A percentile compares a stretch with the other conserved stretches of the same genome.
Conservation (phyloP, 2,797 vertebrate genomes). For the Galago senegalensis region DNA sequence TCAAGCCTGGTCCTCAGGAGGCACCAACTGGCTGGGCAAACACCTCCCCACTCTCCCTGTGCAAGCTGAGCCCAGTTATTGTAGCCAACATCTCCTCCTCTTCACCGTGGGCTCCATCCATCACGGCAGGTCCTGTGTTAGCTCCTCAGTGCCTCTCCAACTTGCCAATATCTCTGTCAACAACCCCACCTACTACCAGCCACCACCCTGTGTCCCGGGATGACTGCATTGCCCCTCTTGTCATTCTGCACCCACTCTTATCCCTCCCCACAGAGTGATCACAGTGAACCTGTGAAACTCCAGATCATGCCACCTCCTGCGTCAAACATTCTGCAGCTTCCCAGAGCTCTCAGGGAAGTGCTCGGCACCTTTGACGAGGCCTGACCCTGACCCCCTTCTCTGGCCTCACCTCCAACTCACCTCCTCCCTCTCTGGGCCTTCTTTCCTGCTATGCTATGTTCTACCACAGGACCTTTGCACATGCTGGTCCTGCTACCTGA, state of each 20-base stretch:
- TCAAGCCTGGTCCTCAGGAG: background rate
- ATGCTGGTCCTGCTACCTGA: background rate
- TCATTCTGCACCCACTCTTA: background rate
- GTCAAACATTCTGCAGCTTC: background rate
- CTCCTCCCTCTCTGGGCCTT: background rate
- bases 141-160: background rate
- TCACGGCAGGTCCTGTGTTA: fast-evolving
- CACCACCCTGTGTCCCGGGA: background rate
- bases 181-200: background rate
- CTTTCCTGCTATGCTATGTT: background rate
- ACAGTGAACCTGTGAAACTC: background rate
- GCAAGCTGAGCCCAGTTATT: background rate
- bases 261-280: background rate
- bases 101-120: background rate
- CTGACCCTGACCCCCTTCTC: background rate
- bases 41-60: fast-evolving
- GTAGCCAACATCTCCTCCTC: fast-evolving
- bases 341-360: background rate
- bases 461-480: constrained; percentile 37
- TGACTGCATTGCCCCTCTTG: background rate
- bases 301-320: background rate
- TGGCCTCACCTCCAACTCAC: background rate
- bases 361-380: background rate
- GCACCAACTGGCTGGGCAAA: fast-evolving
- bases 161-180: fast-evolving